phyloP scores from a whole-genome alignment of 1,140 invertebrate species.

The Holcopasites calliopsidis region DNA sequence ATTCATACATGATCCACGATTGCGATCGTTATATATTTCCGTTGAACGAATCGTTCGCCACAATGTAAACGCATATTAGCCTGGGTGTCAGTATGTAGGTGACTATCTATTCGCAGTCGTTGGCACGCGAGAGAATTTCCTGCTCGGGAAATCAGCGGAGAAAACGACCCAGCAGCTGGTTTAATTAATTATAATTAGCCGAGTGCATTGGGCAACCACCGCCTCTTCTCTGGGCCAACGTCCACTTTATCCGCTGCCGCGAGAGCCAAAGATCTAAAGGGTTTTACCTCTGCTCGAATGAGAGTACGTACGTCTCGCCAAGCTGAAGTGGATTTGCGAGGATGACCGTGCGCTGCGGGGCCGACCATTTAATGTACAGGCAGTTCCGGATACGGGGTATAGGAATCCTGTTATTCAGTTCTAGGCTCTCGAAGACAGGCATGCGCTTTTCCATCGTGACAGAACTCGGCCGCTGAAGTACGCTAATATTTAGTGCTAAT shows the following conservation, averaged over 20 bases:
- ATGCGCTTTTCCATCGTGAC: too few relatives aligned
- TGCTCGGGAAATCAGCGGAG: constrained; percentile 39
- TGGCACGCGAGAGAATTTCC: constrained; percentile 36
- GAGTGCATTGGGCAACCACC: constrained; percentile 52
- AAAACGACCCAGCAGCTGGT: constrained; percentile 40
- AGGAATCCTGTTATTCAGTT: too few relatives aligned
- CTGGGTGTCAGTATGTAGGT: neutral
- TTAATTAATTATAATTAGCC: constrained; percentile 64
- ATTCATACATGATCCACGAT: constrained; percentile 2
- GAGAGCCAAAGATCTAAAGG: constrained; percentile 39
- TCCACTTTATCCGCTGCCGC: constrained; percentile 52
- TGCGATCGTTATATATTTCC: neutral
- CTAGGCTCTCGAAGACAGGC: too few relatives aligned
- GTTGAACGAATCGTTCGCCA: constrained; percentile 1
- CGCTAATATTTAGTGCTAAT: too few relatives aligned
- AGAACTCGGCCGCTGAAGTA: neutral
- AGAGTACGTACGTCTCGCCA: constrained; percentile 45
- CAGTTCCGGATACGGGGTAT: too few relatives aligned
- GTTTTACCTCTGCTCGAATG: constrained; percentile 50
- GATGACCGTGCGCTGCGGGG: constrained; percentile 54
- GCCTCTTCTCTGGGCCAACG: constrained; percentile 46
- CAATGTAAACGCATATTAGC: constrained; percentile 37
- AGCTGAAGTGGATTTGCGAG: constrained; percentile 49
- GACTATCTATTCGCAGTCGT: constrained; percentile 10
- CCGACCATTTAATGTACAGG: constrained; percentile 51